Conservation (phyloP, 1,140 invertebrate species). For the Atta colombica region DNA sequence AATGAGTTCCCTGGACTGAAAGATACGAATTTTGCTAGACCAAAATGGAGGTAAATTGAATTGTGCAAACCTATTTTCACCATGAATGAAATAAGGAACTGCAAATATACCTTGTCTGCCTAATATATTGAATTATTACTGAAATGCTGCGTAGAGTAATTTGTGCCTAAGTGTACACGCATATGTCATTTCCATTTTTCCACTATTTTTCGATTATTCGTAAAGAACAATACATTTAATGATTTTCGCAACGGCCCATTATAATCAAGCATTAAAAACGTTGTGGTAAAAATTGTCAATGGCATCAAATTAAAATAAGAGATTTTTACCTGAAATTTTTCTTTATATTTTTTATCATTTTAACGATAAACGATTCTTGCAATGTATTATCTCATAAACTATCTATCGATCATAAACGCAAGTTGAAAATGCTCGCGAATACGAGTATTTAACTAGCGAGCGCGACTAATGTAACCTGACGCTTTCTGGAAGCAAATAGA, state of each 20-base stretch:
- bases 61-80: conserved; percentile 37
- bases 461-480: conserved; percentile 39
- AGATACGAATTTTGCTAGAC: conserved; percentile 27
- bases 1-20: conserved; percentile 12
- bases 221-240: not conserved
- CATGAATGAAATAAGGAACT: conserved; percentile 33
- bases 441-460: conserved; percentile 1
- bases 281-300: not conserved
- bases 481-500: conserved; percentile 51
- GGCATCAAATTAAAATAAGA: not conserved
- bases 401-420: conserved; percentile 10
- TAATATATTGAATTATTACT: conserved; percentile 43
- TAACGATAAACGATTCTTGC: not conserved
- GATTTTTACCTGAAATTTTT: not conserved
- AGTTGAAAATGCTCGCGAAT: conserved; percentile 40
- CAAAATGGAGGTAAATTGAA: conserved; percentile 30
- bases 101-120: not conserved
- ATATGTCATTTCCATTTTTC: not conserved
- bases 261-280: not conserved
- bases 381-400: not conserved
- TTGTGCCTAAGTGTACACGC: conserved; percentile 9
- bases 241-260: not conserved
- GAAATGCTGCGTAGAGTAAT: conserved; percentile 19
- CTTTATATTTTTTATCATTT: not conserved
- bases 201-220: not conserved